Conservation (phyloP, 1,140 invertebrate genomes). For the Lepidostoma basale region DNA sequence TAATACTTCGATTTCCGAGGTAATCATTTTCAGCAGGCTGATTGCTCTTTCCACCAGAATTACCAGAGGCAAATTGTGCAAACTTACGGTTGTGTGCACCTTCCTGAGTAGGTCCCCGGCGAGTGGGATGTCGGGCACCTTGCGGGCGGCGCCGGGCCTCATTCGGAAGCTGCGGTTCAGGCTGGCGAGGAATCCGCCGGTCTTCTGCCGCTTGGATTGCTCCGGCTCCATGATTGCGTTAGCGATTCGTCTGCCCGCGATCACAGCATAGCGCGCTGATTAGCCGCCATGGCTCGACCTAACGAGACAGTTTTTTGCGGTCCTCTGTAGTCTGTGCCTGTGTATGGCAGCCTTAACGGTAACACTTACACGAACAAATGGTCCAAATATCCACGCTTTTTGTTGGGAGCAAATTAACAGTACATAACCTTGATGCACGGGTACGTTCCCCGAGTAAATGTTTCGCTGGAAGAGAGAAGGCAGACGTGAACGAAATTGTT, state of each 20-base stretch:
- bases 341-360: background rate
- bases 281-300: background rate
- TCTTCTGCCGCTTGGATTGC: conserved; percentile 17
- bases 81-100: conserved; percentile 33
- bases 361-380: background rate
- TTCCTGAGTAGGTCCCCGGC: conserved; percentile 31
- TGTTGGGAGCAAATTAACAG: too few relatives aligned
- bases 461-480: too few relatives aligned
- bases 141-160: conserved; percentile 2
- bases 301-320: conserved; percentile 2
- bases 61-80: background rate
- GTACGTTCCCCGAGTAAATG: too few relatives aligned
- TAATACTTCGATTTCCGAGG: too few relatives aligned
- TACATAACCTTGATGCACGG: too few relatives aligned
- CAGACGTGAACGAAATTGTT: too few relatives aligned
- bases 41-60: too few relatives aligned
- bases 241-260: background rate
- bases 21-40: too few relatives aligned
- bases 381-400: conserved; percentile 1
- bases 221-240: background rate
- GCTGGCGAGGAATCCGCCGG: conserved; percentile 32
- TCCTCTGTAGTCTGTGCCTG: background rate
- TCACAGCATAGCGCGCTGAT: background rate
- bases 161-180: conserved; percentile 37
- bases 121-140: background rate